Base-by-base conservation (phyloP, 1,140 invertebrate species). In the Lucilia cuprina region DNA sequence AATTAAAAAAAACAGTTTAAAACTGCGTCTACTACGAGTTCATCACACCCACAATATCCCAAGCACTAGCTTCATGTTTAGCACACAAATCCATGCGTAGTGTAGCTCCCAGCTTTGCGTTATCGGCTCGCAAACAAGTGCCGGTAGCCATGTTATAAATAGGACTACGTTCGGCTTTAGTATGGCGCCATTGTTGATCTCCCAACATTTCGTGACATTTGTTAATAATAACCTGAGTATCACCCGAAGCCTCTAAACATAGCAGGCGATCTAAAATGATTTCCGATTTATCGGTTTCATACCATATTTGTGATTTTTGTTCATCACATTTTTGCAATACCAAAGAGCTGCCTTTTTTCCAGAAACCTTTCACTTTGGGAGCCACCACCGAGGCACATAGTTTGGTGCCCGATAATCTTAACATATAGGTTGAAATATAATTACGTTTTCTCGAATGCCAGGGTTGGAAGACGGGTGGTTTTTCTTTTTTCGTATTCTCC, bases 201-300 rank as follows among this genome's bases (percentile, higher is more conserved):
- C 96, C 96, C 19, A 96, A 95, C 93, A 97, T 95, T 90, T 98
- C 97, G 89, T 98, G 97, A 88, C 98, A 99, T 92, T 99, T 99
- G 83, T 95, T 94, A 10, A 99, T 91, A 75, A 94, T 92, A 0
- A 96, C 96, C 74, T 89, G 87, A 49, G 93, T 91, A 74, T 93
- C 91, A 19, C 87, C 92, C 3, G 91, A 92, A 4, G 95, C 94
- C 91, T 98, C 97, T 83, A 99, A 88, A 89, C 98, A 99, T 1
- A 98, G 91, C 30, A 97, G 92, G 86, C 96, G 94, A 2, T 95
- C 96, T 41, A 99, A 92, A 17, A 98, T 94, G n/a, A 99, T 90
- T 90, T 98, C 97, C 83, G 94, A 93, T 84, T 95, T 96, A 83
- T 95, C 95, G 0, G 96, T 98, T 91, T 98, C 95, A 86, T 95